Evolutionary conservation across 2,797 vertebrate species (phyloP), one percentile per base, ranked within the genome.

Genomic region (Myotis planiceps): DNA sequence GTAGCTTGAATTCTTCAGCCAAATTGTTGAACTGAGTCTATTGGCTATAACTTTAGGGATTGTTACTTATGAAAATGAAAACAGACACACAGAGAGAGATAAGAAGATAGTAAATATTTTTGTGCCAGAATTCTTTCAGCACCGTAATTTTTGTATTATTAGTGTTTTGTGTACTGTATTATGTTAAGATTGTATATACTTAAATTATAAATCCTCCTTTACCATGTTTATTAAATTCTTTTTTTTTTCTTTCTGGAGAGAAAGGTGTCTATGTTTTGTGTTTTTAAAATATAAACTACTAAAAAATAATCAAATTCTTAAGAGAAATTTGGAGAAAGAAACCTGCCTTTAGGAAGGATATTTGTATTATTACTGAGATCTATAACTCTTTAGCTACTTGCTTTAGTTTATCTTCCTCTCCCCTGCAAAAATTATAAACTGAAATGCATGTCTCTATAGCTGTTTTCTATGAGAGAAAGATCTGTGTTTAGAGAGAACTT

Each of bases 401-500:
- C 32, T 78, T 95, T 88, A 71, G 91, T 76, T 79, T 92, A 51
- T 87, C 65, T 88, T 86, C 58, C 18, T 55, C 58, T 91, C 23
- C 63, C 42, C 60, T 93, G 32, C 10, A 94, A 96, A 94, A 83
- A 72, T 27, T 76, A 63, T 49, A 89, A 18, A 85, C 60, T 34
- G 76, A 95, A 75, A 86, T 37, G 58, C 5, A 69, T n/a, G 86
- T 92, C 94, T 74, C 72, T 69, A 42, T 18, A 72, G 69, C 88
- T 91, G 66, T 34, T 83, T 85, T 63, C 34, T 55, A 49, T 39
- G 18, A 82, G 18, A 83, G 69, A 90, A 80, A 95, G 47, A 65
- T 39, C 12, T 95, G 75, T 19, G 95, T 82, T 92, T 49, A 49
- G 8, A 92, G 68, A 95, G 96, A 94, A 88, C 76, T 96, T 96